Evolutionary conservation across 2,113 vertebrate genomes (phyloP).

Genomic region (Gambusia holbrooki): DNA sequence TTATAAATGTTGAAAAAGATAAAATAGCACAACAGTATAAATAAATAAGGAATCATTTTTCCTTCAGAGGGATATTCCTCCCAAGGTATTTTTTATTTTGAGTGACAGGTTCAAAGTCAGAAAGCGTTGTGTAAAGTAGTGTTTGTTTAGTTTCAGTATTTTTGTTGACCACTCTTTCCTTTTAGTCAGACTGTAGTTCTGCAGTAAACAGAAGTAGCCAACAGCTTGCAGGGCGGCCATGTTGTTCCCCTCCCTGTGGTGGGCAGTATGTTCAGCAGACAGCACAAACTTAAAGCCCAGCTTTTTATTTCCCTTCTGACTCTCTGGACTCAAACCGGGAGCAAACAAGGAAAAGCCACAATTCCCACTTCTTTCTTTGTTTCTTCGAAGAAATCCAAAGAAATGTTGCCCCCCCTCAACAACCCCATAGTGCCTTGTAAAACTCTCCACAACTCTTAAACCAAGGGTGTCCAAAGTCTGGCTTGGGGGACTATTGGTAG

Average conservation of each 20-base stretch:
- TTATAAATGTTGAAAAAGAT: too few species aligned
- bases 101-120: too few species aligned
- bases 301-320: not conserved
- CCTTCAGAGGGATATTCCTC: too few species aligned
- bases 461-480: too few species aligned
- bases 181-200: not conserved
- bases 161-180: not conserved
- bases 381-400: too few species aligned
- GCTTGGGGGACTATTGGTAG: too few species aligned
- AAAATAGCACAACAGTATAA: too few species aligned
- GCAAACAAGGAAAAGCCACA: constrained; percentile 20
- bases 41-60: not conserved
- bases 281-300: constrained; percentile 37
- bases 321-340: constrained; percentile 6
- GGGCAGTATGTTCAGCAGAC: constrained; percentile 53
- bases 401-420: too few species aligned
- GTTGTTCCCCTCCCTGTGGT: constrained; percentile 28
- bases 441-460: too few species aligned
- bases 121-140: too few species aligned
- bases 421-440: too few species aligned
- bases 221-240: constrained; percentile 52
- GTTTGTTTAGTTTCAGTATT: not conserved
- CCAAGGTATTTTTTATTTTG: not conserved
- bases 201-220: constrained; percentile 6
- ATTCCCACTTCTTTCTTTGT: too few species aligned